Percentiles rank a stretch among this genome's conserved stretches.
These are phyloP conservation scores for Rhipidura dahli DNA, from an alignment of 2,113 vertebrate species.

Conservation along the genomic window DNA sequence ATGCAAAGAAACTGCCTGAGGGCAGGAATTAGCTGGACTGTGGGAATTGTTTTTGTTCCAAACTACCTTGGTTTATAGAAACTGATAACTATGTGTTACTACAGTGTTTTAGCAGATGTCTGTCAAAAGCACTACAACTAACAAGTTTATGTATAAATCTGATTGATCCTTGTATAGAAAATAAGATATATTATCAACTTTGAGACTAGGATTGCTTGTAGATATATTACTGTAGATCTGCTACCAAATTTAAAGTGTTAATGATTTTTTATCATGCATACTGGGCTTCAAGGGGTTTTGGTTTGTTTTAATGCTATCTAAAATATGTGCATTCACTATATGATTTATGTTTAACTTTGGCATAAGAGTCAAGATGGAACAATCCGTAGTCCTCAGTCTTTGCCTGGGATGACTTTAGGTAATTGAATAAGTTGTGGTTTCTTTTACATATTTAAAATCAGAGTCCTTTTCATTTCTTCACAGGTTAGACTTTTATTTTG, in stretches of 20 bases:
- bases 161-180: neutral
- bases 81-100: neutral
- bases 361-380: neutral
- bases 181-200: neutral
- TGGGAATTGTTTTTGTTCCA: neutral
- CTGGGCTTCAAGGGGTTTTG: rapidly evolving
- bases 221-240: neutral
- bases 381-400: neutral
- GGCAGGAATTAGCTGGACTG: neutral
- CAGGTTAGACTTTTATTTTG: neutral
- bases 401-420: neutral
- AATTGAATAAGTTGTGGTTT: neutral
- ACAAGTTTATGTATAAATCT: neutral
- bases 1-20: neutral
- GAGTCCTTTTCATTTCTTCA: neutral
- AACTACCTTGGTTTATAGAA: neutral
- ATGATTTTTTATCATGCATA: neutral
- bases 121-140: neutral
- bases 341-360: neutral
- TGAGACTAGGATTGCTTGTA: neutral
- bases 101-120: neutral
- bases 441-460: neutral
- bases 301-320: neutral
- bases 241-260: neutral
- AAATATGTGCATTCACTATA: neutral